Conservation (phyloP, 2,888 invertebrate genomes). For the Drosophila meridionalis region DNA sequence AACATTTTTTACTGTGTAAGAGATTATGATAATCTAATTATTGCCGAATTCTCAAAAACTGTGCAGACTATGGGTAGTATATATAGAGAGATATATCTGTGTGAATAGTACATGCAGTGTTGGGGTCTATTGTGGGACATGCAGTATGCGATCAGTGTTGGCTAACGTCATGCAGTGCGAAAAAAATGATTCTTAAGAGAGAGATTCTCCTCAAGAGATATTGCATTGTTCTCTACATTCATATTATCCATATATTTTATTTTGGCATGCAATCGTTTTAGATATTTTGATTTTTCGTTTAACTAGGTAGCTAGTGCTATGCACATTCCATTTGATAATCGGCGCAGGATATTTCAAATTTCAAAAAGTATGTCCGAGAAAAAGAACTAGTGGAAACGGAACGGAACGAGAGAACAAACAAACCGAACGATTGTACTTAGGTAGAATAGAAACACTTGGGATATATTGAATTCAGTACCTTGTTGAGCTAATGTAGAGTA, state of each 20-base stretch:
- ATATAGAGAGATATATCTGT: background rate
- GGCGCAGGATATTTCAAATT: conserved; percentile 31
- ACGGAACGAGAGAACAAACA: conserved; percentile 67
- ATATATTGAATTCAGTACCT: conserved; percentile 82
- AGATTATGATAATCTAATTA: conserved; percentile 28
- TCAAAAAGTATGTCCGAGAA: conserved; percentile 44
- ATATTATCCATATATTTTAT: background rate
- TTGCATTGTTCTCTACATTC: conserved; percentile 11
- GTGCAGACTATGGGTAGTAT: conserved; percentile 14
- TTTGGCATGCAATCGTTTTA: conserved; percentile 45
- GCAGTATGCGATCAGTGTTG: conserved; percentile 43
- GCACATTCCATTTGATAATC: conserved; percentile 42
- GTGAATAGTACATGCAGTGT: conserved; percentile 42
- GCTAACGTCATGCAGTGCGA: conserved; percentile 52
- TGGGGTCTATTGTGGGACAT: conserved; percentile 24
- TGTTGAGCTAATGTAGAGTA: conserved; percentile 86
- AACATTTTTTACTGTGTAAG: conserved; percentile 14
- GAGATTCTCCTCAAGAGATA: conserved; percentile 7
- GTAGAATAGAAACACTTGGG: conserved; percentile 49
- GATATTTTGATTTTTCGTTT: background rate
- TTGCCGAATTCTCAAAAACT: conserved; percentile 48
- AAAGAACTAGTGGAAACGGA: conserved; percentile 51
- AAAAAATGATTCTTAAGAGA: conserved; percentile 12
- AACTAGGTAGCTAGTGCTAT: conserved; percentile 45
- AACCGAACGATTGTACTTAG: conserved; percentile 56